Conservation (phyloP, 2,797 vertebrate genomes). For the Eremophila alpestris region DNA sequence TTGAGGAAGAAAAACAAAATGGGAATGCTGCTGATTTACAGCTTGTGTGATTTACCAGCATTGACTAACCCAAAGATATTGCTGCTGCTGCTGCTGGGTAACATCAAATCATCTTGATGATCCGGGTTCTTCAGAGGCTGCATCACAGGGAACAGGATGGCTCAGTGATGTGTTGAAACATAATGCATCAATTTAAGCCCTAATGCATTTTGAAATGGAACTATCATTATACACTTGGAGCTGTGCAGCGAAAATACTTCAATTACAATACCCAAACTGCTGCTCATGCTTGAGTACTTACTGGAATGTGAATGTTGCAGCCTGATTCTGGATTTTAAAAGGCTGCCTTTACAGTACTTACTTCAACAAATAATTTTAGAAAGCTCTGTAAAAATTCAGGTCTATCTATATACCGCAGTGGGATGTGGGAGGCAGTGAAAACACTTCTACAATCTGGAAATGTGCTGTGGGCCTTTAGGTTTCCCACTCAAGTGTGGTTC, state of each 20-base stretch:
- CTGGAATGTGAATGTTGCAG: not conserved
- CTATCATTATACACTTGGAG: not conserved
- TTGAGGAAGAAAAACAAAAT: not conserved
- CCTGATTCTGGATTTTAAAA: not conserved
- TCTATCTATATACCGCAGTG: not conserved
- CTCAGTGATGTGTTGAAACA: not conserved
- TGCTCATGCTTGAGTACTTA: not conserved
- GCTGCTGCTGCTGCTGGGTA: not conserved
- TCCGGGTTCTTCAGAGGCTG: not conserved
- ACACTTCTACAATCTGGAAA: not conserved
- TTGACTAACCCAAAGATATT: not conserved
- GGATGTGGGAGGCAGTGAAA: constrained; percentile 18
- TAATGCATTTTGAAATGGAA: not conserved
- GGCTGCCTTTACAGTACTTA: not conserved
- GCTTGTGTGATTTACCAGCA: not conserved
- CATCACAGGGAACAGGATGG: not conserved
- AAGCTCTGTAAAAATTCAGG: constrained; percentile 2
- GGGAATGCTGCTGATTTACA: not conserved
- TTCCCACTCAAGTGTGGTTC: not conserved
- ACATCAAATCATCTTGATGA: not conserved
- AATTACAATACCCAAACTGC: not conserved
- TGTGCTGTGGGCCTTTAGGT: constrained; percentile 10
- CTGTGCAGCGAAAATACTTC: not conserved
- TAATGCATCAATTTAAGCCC: not conserved
- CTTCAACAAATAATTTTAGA: constrained; percentile 1